Percentiles rank a stretch among this genome's conserved stretches.
phyloP scores from a whole-genome alignment of 2,797 vertebrate genomes.

The Halcyon chelicuti region DNA sequence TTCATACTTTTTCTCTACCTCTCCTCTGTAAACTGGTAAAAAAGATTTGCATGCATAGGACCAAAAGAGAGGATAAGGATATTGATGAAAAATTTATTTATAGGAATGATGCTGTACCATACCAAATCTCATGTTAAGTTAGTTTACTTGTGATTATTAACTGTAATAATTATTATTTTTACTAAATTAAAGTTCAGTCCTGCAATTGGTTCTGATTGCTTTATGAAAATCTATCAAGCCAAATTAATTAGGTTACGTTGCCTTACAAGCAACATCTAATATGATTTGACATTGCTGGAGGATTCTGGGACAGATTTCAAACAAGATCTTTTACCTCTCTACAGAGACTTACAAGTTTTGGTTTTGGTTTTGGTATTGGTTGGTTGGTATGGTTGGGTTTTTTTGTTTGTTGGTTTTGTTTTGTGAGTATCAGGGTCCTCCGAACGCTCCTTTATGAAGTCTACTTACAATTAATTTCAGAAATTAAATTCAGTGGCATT shows the following conservation, averaged over 20 bases:
- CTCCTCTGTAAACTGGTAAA: not conserved
- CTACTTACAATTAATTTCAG: not conserved
- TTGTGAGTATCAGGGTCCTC: not conserved
- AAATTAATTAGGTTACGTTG: not conserved
- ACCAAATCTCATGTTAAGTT: not conserved
- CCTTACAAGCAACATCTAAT: not conserved
- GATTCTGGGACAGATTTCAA: conserved; percentile 81
- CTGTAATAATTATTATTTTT: not conserved
- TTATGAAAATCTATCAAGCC: not conserved
- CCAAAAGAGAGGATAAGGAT: not conserved
- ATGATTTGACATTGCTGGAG: conserved; percentile 72
- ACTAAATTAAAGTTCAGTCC: not conserved
- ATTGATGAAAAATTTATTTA: not conserved
- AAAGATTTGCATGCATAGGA: not conserved
- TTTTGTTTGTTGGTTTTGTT: too few relatives aligned
- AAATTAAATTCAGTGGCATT: not conserved
- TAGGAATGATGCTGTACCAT: not conserved
- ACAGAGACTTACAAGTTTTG: conserved; percentile 76
- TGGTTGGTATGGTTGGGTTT: too few relatives aligned
- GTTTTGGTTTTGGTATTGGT: too few relatives aligned
- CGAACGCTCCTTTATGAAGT: not conserved
- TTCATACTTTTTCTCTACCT: not conserved
- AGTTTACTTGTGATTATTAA: not conserved
- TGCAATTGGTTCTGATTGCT: not conserved
- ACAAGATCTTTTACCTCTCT: conserved; percentile 68